Base-by-base conservation (phyloP, 2,113 vertebrate species). In the Serinus canaria region DNA sequence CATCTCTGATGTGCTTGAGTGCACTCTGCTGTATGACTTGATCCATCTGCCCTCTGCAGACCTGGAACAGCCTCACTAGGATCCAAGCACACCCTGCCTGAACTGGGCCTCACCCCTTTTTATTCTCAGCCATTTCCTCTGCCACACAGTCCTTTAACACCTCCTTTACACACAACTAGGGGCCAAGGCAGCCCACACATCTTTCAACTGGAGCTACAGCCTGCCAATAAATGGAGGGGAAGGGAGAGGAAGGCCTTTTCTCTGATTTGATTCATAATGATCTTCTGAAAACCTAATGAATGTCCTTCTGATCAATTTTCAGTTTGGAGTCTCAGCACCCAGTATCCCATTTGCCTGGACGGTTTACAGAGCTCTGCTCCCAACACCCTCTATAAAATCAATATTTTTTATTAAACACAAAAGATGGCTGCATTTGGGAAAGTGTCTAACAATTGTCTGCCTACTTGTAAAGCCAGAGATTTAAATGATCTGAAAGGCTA, bases 71-170 rank as follows among this genome's bases (percentile, higher is more conserved):
- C 56, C 78, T 91, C 33, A 5, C 17, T 25, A 59, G 52, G 66
- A 41, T 37, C 22, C 39, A 63, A 67, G 35, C 52, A 50, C 10
- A 50, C 24, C 11, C n/a, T 28, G 9, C 17, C 20, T 50, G 23
- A 58, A 19, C 18, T 16, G 37, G 4, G 12, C 4, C 53, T 86
- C 14, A 35, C 11, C 21, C 23, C 19, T 75, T 19, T 15, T 0
- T 8, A 6, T 18, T 47, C 55, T 31, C 35, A 53, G 15, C 11
- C n/a, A 24, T 46, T 59, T 70, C 43, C 33, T 19, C 37, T 43
- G 41, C 23, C 49, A 18, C 2, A 2, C 25, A 31, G 5, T n/a
- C 15, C n/a, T 86, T 33, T 39, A 4, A 24, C 0, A 50, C 3
- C 9, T 11, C 16, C 44, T 91, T 68, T 43, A 41, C 9, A 50